Evolutionary conservation across 2,888 invertebrate species (phyloP).

Genomic region (Thereva nobilitata): DNA sequence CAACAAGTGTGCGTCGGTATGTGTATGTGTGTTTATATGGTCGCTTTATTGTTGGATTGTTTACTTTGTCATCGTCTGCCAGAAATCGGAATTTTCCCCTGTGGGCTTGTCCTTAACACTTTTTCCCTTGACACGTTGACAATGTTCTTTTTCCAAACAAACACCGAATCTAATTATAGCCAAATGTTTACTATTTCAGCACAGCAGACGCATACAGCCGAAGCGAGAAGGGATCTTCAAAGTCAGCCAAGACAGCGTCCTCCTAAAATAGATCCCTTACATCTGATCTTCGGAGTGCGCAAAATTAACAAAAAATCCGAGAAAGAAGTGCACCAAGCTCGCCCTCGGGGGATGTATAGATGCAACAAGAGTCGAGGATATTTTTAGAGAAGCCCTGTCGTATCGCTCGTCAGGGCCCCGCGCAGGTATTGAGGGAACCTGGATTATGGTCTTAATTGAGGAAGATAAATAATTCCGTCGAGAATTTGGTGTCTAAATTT

Average conservation of each 20-base stretch:
- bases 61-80: background rate
- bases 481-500: slow-evolving; percentile 9
- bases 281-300: slow-evolving; percentile 5
- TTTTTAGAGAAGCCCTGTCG: slow-evolving; percentile 11
- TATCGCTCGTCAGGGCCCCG: slow-evolving; percentile 2
- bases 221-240: background rate
- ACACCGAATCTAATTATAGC: background rate
- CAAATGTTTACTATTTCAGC: slow-evolving; percentile 11
- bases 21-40: too few species aligned
- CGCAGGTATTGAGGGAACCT: slow-evolving; percentile 21
- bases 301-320: slow-evolving; percentile 18
- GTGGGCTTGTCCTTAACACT: slow-evolving; percentile 1
- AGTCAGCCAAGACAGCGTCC: slow-evolving; percentile 1
- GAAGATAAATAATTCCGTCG: slow-evolving; percentile 2
- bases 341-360: slow-evolving; percentile 1
- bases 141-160: background rate
- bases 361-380: background rate
- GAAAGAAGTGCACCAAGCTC: slow-evolving; percentile 12
- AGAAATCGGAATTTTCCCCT: background rate
- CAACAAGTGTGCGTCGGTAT: too few species aligned
- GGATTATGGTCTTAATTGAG: slow-evolving; percentile 18
- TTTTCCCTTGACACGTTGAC: slow-evolving; percentile 12
- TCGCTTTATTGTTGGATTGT: background rate
- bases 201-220: background rate
- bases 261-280: slow-evolving; percentile 15